Evolutionary conservation across 2,113 vertebrate genomes (phyloP).

Genomic region (Addax nasomaculatus): DNA sequence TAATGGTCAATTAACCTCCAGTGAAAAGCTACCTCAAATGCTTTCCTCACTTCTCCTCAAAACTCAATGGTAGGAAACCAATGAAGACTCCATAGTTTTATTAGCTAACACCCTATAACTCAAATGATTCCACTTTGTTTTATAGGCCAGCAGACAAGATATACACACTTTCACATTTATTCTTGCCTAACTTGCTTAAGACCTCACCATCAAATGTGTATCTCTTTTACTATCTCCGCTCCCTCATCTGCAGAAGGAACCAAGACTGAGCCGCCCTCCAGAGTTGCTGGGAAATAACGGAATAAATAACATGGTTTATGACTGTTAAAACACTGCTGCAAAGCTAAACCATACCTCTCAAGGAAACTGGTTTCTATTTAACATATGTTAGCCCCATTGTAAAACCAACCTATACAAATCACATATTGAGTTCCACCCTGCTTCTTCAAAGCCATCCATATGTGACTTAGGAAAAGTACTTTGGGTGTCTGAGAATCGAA

Average conservation of each 20-base stretch:
- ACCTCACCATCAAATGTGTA: not conserved
- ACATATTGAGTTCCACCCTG: not conserved
- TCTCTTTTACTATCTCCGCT: not conserved
- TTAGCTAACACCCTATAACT: not conserved
- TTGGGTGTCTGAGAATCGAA: not conserved
- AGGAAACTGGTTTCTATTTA: conserved; percentile 35
- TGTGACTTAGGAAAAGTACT: not conserved
- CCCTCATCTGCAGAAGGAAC: not conserved
- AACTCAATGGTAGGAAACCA: not conserved
- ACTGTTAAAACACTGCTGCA: not conserved
- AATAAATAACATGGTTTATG: conserved; percentile 6
- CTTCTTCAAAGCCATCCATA: not conserved
- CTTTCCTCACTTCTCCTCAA: not conserved
- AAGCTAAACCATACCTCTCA: not conserved
- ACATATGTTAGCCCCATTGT: not conserved
- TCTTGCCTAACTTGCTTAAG: conserved; percentile 16
- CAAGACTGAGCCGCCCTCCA: not conserved
- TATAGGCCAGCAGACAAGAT: conserved; percentile 27
- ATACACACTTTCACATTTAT: conserved; percentile 11
- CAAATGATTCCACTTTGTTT: conserved; percentile 25
- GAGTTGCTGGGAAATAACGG: conserved; percentile 33
- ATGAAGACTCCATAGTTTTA: not conserved
- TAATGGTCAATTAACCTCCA: not conserved
- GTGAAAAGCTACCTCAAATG: not conserved
- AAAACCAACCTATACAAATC: not conserved